Base-by-base conservation (phyloP, 2,113 vertebrate genomes). In the Sceloporus tristichus region DNA sequence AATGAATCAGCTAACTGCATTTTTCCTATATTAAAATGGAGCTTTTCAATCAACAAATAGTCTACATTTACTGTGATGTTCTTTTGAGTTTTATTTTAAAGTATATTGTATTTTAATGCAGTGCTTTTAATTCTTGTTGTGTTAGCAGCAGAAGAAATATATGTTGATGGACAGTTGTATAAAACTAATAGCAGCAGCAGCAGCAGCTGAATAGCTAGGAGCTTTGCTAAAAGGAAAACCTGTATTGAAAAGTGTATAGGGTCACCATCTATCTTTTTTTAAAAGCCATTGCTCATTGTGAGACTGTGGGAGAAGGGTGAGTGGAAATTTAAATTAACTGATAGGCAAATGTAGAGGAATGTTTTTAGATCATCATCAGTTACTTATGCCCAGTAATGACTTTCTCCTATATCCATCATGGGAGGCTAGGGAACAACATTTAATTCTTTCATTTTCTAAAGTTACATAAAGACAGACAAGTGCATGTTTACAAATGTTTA, bases 401-500 rank as follows among this genome's bases (percentile, higher is more conserved):
- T 95, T 95, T 93, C 91, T 94, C 96, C 95, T 27, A 68, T 4
- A 68, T 10, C 14, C 95, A 94, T 1, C 6, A 56, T 78, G 48
- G 82, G 94, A 95, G 97, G 95, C 95, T 96, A 96, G 96, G 94
- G 92, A 92, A 96, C 95, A 96, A 96, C 96, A 95, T 97, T 97
- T 97, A 97, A 97, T 97, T 95, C 96, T 95, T 95, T 95, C 95
- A 95, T 95, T 96, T 97, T 96, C 95, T 95, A 94, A 94, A 93
- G 97, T 97, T 97, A 97, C 96, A 94, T 95, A 94, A 96, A 96
- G 88, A 90, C 66, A 48, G 92, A 96, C 91, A 95, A 95, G 87
- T 95, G 90, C 94, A 95, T 96, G 94, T 94, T 96, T 97, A 96
- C 95, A 96, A 97, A 97, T 95, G 96, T 96, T 94, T 96, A 96